Conservation (phyloP, 2,113 vertebrate genomes). For the Paratilapia polleni region DNA sequence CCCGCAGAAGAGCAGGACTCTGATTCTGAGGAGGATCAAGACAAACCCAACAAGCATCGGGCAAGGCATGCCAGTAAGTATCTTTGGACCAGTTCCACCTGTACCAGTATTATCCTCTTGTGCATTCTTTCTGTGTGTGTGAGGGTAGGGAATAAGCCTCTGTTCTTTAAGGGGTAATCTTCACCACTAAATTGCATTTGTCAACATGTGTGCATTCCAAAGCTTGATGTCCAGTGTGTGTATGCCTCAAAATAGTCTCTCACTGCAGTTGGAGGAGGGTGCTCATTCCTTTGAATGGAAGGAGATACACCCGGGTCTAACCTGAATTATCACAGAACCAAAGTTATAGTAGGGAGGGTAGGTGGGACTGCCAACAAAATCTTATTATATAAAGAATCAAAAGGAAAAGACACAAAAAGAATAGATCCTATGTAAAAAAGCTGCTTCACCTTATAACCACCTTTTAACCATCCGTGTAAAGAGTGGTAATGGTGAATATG, state of each 20-base stretch:
- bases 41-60: slow-evolving; percentile 92
- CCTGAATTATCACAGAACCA: slow-evolving; percentile 25
- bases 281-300: slow-evolving; percentile 45
- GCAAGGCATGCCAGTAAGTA: slow-evolving; percentile 95
- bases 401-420: background rate
- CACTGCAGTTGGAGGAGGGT: slow-evolving; percentile 21
- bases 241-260: slow-evolving; percentile 64
- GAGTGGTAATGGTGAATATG: slow-evolving; percentile 32
- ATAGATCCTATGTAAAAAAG: background rate
- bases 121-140: background rate
- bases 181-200: slow-evolving; percentile 39
- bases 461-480: slow-evolving; percentile 1
- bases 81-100: slow-evolving; percentile 14
- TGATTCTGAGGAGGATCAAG: slow-evolving; percentile 84
- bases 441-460: background rate
- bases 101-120: background rate
- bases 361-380: background rate
- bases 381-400: background rate
- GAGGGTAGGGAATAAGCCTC: background rate
- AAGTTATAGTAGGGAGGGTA: background rate
- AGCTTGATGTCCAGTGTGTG: slow-evolving; percentile 31
- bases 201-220: slow-evolving; percentile 56
- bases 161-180: slow-evolving; percentile 2
- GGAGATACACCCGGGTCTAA: slow-evolving; percentile 33
- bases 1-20: slow-evolving; percentile 81